Evolutionary conservation across 2,888 invertebrate species (phyloP).

Genomic region (Pseudeuparius sepicola): DNA sequence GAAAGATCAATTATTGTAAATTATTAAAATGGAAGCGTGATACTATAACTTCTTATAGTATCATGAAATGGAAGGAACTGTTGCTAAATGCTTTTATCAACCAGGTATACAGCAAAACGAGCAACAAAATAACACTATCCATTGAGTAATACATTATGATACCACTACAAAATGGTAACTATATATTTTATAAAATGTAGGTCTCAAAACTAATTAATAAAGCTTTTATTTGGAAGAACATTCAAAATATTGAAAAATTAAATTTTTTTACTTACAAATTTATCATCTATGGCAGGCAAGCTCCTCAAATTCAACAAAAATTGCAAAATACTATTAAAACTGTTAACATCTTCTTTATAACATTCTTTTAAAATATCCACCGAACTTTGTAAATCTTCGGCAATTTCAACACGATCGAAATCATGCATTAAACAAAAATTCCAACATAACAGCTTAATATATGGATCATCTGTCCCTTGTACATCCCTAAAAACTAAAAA

Average conservation of each 20-base stretch:
- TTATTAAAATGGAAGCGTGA: no score
- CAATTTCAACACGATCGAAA: slow-evolving; percentile 28
- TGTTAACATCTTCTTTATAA: slow-evolving; percentile 22
- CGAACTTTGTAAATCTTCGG: slow-evolving; percentile 26
- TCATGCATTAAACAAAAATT: slow-evolving; percentile 30
- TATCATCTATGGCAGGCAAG: slow-evolving; percentile 26
- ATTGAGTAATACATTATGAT: background rate
- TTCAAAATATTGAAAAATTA: no score
- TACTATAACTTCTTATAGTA: no score
- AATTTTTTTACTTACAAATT: slow-evolving; percentile 23
- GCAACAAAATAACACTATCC: no score
- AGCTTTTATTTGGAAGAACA: no score
- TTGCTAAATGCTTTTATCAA: no score
- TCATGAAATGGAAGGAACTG: no score
- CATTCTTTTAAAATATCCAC: slow-evolving; percentile 23
- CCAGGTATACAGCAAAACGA: no score
- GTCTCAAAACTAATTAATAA: slow-evolving; percentile 1
- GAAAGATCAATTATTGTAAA: no score
- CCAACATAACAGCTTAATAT: slow-evolving; percentile 33
- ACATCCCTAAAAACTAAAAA: slow-evolving; percentile 26
- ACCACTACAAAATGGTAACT: background rate
- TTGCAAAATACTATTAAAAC: slow-evolving; percentile 23
- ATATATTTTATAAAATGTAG: background rate
- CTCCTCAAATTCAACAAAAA: slow-evolving; percentile 28
- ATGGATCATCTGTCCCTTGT: slow-evolving; percentile 30